Evolutionary conservation across 2,888 invertebrate species (phyloP), one percentile per base, ranked within the genome.

Genomic region (Merodon equestris): DNA sequence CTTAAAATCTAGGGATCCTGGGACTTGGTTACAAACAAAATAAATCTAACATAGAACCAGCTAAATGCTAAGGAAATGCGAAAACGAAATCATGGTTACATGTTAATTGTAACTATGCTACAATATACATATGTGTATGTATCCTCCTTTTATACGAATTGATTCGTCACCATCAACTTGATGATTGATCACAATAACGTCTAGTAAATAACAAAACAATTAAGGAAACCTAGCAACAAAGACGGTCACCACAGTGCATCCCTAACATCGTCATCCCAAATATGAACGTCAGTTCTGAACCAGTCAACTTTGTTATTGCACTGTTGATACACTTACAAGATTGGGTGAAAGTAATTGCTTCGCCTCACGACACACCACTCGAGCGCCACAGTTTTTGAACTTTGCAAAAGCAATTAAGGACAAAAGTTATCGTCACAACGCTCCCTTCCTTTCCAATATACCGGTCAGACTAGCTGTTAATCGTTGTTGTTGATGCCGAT

Each of bases 391-490:
- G 57, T 40, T 53, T 53, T 9, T 34, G 34, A 42, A 54, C 70
- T 47, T 40, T 14, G 47, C 54, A 61, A 70, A 70, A 70, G 60
- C 70, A 70, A 70, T 70, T 70, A 57, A 60, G 60, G 47, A n/a
- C 40, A 48, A 47, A 60, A 53, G 44, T 45, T 38, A 27, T 27
- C 2, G 27, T 27, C 27, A 2, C 27, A 27, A 7, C 7, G 3
- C 7, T 7, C 27, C 2, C 27, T n/a, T 45, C 60, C 53, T 19
- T 10, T 17, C 36, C 10, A 40, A n/a, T n/a, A 38, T 45, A 5
- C 40, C 45, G 38, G 60, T 2, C 44, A 45, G 44, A 36, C 42
- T 12, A 19, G 10, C 15, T 34, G n/a, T 45, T 47, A 53, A 53
- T 18, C 1, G 42, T 44, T 42, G n/a, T 56, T 61, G 27, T 15